Evolutionary conservation across 2,797 vertebrate species (phyloP).

Genomic region (Urocyon cinereoargenteus): DNA sequence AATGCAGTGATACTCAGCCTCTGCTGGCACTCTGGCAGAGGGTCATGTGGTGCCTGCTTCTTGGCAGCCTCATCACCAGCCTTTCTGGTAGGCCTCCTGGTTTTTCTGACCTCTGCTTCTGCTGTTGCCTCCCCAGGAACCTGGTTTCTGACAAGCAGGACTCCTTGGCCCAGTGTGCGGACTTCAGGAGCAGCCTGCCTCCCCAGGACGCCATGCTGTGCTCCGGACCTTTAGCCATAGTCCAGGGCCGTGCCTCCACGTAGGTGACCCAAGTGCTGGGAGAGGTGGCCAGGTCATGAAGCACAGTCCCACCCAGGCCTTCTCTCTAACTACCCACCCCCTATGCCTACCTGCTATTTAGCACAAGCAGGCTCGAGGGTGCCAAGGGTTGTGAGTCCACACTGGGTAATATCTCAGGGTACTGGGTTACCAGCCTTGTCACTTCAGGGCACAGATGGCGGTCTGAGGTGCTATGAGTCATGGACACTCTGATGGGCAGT

Average conservation of each 20-base stretch:
- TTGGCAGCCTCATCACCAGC: neutral
- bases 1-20: neutral
- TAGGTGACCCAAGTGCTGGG: conserved; percentile 83
- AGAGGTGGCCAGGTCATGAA: neutral
- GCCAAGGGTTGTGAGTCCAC: neutral
- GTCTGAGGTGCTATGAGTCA: neutral
- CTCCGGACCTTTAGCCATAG: conserved; percentile 95
- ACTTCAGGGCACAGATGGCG: neutral
- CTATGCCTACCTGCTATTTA: neutral
- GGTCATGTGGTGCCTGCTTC: neutral
- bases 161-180: conserved; percentile 95
- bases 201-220: conserved; percentile 94
- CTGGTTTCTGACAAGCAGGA: conserved; percentile 97
- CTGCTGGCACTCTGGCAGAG: neutral
- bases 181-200: conserved; percentile 96
- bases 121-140: conserved; percentile 90
- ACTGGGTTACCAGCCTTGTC: neutral
- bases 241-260: conserved; percentile 97
- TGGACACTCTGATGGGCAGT: neutral
- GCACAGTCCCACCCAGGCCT: neutral
- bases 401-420: neutral
- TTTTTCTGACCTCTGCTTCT: conserved; percentile 32
- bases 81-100: neutral
- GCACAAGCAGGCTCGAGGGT: neutral
- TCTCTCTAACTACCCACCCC: neutral